Conservation (phyloP, 1,140 invertebrate species). For the Whitmania pigra region DNA sequence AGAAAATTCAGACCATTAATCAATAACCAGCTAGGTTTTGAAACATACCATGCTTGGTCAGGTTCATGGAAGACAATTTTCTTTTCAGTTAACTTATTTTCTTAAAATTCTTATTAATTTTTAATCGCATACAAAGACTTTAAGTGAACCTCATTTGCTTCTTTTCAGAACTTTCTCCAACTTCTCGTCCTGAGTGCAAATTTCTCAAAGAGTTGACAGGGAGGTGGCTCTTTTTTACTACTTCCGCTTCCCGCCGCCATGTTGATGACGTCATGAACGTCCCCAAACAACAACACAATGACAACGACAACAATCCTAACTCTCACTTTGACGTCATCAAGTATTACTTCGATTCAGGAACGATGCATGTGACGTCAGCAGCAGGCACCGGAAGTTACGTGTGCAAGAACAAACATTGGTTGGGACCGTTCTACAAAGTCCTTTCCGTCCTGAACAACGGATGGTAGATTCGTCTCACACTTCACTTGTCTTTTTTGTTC, state of each 20-base stretch:
- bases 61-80: too few species aligned
- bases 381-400: conserved; percentile 20
- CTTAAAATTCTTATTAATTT: too few species aligned
- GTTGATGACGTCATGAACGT: not conserved
- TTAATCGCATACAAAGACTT: too few species aligned
- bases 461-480: conserved; percentile 18
- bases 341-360: not conserved
- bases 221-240: conserved; percentile 1
- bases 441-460: conserved; percentile 21
- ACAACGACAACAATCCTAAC: not conserved
- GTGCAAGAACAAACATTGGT: conserved; percentile 26
- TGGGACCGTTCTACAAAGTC: conserved; percentile 21
- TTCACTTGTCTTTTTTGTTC: too few species aligned
- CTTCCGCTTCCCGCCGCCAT: not conserved
- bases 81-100: too few species aligned
- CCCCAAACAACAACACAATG: not conserved
- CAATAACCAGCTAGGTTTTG: too few species aligned
- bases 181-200: not conserved
- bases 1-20: too few species aligned
- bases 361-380: conserved; percentile 7
- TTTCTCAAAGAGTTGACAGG: conserved; percentile 7
- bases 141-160: not conserved
- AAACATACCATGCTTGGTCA: too few species aligned
- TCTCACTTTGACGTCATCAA: too few species aligned
- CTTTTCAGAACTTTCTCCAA: conserved; percentile 7